Conservation (phyloP, 2,113 vertebrate species). For the Isurus oxyrinchus region DNA sequence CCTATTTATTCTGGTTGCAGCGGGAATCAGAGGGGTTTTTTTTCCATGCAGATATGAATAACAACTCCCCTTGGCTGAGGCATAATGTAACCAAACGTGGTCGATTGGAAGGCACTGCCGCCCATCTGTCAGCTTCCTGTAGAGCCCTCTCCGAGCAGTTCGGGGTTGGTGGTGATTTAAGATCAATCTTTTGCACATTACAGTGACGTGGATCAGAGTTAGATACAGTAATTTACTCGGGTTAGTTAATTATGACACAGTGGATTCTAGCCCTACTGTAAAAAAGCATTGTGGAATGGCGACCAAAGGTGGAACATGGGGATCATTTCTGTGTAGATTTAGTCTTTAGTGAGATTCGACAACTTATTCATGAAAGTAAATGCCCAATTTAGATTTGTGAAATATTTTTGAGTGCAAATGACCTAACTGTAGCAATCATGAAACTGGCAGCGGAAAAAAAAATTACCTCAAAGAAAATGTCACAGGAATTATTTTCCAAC, state of each 20-base stretch:
- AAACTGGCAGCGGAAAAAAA: neutral
- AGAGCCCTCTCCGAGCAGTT: constrained; percentile 37
- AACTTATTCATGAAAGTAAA: neutral
- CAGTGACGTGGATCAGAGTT: constrained; percentile 4
- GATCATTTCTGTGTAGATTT: neutral
- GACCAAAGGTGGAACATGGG: neutral
- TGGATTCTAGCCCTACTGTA: neutral
- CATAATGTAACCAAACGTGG: constrained; percentile 44
- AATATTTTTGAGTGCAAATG: neutral
- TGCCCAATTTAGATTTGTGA: neutral
- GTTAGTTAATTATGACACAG: constrained; percentile 18
- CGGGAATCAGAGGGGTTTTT: constrained; percentile 18
- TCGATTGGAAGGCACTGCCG: constrained; percentile 39
- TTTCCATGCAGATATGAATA: constrained; percentile 17
- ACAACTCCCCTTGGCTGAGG: constrained; percentile 13
- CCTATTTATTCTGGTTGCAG: constrained; percentile 27
- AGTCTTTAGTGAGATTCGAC: neutral
- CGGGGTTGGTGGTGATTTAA: neutral
- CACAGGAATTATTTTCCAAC: no score
- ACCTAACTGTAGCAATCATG: no score
- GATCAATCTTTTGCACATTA: constrained; percentile 37
- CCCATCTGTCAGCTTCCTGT: constrained; percentile 48
- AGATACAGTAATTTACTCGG: constrained; percentile 30
- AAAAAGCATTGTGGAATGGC: neutral
- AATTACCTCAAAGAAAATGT: neutral